Conservation (phyloP, 2,113 vertebrate species). For the Pollachius pollachius region DNA sequence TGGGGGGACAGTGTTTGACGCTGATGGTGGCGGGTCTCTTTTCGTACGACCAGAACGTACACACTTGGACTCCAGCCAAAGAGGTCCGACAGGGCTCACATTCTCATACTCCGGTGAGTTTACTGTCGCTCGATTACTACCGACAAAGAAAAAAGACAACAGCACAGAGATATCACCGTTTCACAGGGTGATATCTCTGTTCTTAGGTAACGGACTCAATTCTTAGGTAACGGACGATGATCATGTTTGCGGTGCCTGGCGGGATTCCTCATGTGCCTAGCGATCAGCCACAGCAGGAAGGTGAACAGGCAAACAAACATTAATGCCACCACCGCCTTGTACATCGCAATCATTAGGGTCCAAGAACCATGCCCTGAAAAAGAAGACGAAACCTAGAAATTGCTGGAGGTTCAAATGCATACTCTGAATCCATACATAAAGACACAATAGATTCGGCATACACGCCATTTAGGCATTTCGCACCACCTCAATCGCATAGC, state of each 20-base stretch:
- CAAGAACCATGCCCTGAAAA: constrained; percentile 34
- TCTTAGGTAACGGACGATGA: neutral
- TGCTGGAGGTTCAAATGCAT: neutral
- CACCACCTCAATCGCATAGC: too few relatives aligned
- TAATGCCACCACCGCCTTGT: constrained; percentile 36
- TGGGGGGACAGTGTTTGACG: constrained; percentile 17
- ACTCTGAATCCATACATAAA: neutral
- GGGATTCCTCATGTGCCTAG: constrained; percentile 10
- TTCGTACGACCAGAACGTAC: neutral
- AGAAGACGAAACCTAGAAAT: constrained; percentile 18
- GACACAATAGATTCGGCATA: neutral
- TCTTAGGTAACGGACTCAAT: too few relatives aligned
- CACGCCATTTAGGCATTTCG: too few relatives aligned
- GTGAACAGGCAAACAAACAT: constrained; percentile 53
- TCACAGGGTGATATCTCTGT: too few relatives aligned
- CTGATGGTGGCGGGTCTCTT: neutral
- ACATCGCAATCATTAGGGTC: constrained; percentile 28
- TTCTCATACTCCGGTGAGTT: constrained; percentile 44
- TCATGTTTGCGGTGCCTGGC: neutral
- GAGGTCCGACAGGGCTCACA: constrained; percentile 21
- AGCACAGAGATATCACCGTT: neutral
- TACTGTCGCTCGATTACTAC: too few relatives aligned
- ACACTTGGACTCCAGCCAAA: constrained; percentile 7
- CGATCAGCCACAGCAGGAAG: constrained; percentile 30
- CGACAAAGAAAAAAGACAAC: constrained; percentile 11